Conservation (phyloP, 2,888 invertebrate genomes). For the Plebejus anna region DNA sequence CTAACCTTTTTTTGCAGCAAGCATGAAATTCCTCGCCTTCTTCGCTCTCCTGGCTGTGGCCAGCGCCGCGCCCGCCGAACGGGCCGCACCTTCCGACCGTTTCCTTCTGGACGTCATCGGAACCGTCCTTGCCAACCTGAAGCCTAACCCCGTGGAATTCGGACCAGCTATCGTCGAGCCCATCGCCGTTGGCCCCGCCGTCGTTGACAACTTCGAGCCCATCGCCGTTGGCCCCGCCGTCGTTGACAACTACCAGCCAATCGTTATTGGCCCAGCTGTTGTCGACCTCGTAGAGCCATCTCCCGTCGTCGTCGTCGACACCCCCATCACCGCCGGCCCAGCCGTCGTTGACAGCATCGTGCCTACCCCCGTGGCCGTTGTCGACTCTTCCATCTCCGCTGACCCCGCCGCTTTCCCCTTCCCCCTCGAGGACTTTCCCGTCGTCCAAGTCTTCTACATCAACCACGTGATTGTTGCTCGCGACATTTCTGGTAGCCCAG, state of each 20-base stretch:
- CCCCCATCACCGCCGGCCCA: constrained; percentile 8
- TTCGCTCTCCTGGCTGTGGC: constrained; percentile 31
- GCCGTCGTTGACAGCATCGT: constrained; percentile 6
- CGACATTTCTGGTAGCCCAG: constrained; percentile 12
- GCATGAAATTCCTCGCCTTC: constrained; percentile 35
- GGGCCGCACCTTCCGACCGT: not conserved
- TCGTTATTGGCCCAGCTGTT: constrained; percentile 36
- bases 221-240: constrained; percentile 33
- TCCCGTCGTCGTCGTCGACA: not conserved
- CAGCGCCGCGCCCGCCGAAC: constrained; percentile 20
- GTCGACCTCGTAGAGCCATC: constrained; percentile 8
- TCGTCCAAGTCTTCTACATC: constrained; percentile 43
- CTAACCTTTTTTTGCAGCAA: constrained; percentile 25
- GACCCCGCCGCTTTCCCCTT: constrained; percentile 23
- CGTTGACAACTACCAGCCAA: constrained; percentile 31
- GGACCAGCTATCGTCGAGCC: constrained; percentile 31
- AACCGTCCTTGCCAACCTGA: constrained; percentile 23
- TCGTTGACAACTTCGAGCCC: constrained; percentile 32
- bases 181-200: constrained; percentile 35
- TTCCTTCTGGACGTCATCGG: constrained; percentile 25
- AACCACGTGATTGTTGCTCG: constrained; percentile 23
- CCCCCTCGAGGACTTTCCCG: constrained; percentile 36
- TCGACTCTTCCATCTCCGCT: not conserved
- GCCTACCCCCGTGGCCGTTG: constrained; percentile 9
- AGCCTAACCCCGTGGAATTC: constrained; percentile 35